Evolutionary conservation across 2,797 vertebrate genomes (phyloP).

Genomic region (Lepilemur septentrionalis): DNA sequence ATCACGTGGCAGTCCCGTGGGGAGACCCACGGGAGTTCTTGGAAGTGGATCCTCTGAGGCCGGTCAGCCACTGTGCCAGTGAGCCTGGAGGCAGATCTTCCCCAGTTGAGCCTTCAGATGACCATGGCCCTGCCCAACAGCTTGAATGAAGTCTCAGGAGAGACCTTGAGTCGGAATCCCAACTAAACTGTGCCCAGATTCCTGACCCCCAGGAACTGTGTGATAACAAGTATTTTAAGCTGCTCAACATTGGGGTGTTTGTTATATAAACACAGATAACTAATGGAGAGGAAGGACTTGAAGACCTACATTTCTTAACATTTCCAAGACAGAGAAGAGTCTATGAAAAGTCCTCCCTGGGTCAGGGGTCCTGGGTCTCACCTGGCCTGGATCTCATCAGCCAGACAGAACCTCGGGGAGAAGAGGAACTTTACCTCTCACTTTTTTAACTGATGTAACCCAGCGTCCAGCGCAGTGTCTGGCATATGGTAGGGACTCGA

Average conservation of each 20-base stretch:
- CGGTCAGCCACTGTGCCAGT: accelerated
- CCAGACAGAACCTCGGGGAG: not conserved
- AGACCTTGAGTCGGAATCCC: not conserved
- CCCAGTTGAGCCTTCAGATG: not conserved
- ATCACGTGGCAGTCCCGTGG: accelerated
- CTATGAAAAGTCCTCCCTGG: not conserved
- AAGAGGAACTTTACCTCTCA: not conserved
- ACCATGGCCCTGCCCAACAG: not conserved
- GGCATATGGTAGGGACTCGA: not conserved
- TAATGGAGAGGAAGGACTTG: not conserved
- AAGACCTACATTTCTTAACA: not conserved
- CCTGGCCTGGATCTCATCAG: not conserved
- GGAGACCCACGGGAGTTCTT: accelerated
- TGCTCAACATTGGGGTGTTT: not conserved
- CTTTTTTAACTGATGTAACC: not conserved
- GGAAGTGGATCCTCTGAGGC: not conserved
- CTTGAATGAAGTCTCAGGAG: not conserved
- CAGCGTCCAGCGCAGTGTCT: not conserved
- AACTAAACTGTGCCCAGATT: not conserved
- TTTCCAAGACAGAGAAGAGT: not conserved
- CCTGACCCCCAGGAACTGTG: not conserved
- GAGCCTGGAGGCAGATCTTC: not conserved
- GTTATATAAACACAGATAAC: not conserved
- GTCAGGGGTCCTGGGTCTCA: not conserved
- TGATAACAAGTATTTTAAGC: not conserved